Evolutionary conservation across 2,888 invertebrate species (phyloP).

Genomic region (Agrilus cyanescens): DNA sequence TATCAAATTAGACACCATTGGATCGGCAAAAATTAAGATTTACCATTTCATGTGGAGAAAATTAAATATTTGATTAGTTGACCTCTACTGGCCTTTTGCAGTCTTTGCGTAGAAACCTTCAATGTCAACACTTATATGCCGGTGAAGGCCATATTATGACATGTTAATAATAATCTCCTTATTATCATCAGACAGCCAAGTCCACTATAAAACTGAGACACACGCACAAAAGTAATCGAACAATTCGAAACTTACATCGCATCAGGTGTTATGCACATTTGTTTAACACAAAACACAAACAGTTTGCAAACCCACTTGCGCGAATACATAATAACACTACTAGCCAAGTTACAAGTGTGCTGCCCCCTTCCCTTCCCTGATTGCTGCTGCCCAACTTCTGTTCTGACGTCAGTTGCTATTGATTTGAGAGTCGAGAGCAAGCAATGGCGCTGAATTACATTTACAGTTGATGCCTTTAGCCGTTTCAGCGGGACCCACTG

Average conservation of each 20-base stretch:
- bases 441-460: constrained; percentile 29
- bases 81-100: constrained; percentile 38
- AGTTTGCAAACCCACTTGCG: constrained; percentile 35
- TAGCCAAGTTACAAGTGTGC: constrained; percentile 39
- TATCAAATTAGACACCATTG: too few relatives aligned
- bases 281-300: constrained; percentile 34
- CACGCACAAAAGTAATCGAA: constrained; percentile 18
- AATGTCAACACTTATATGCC: constrained; percentile 38
- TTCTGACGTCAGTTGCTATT: constrained; percentile 37
- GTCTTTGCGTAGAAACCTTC: constrained; percentile 36
- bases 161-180: constrained; percentile 24
- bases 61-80: constrained; percentile 32
- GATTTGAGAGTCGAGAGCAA: constrained; percentile 29
- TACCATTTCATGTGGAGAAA: constrained; percentile 5
- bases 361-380: constrained; percentile 33
- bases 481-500: constrained; percentile 11
- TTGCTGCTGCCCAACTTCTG: constrained; percentile 32
- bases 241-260: constrained; percentile 29
- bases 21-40: too few relatives aligned
- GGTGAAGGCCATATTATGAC: constrained; percentile 34
- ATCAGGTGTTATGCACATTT: constrained; percentile 31
- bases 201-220: constrained; percentile 9
- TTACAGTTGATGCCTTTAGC: too few relatives aligned
- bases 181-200: constrained; percentile 7
- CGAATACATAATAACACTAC: constrained; percentile 38